Percentiles rank a stretch among this genome's conserved stretches.
Evolutionary conservation across 2,113 vertebrate species (phyloP).

Genomic region (Cyprinodon variegatus): DNA sequence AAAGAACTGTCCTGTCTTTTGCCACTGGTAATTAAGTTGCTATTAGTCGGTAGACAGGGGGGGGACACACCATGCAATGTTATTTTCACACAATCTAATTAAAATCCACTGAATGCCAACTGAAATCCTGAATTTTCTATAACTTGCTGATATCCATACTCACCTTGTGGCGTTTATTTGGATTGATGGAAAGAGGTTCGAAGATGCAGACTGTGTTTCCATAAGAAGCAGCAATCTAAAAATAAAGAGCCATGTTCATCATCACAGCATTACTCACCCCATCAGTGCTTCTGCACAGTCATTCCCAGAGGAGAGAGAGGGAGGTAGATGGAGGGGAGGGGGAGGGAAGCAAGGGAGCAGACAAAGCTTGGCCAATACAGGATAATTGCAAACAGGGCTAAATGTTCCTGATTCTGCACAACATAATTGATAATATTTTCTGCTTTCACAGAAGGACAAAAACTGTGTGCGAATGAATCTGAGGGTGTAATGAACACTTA

Average conservation of each 20-base stretch:
- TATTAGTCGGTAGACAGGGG: constrained; percentile 71
- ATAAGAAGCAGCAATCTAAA: constrained; percentile 97
- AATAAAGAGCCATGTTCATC: constrained; percentile 67
- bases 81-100: constrained; percentile 46
- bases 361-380: constrained; percentile 14
- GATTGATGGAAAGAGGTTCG: constrained; percentile 91
- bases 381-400: constrained; percentile 13
- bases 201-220: constrained; percentile 99
- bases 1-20: constrained; percentile 98
- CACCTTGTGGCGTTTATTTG: constrained; percentile 95
- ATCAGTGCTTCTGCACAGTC: constrained; percentile 60
- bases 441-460: constrained; percentile 5
- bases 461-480: constrained; percentile 21
- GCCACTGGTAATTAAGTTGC: constrained; percentile 97
- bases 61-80: constrained; percentile 64
- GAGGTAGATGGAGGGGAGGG: constrained; percentile 21
- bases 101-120: constrained; percentile 4
- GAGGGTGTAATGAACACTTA: constrained; percentile 77
- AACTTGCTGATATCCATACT: constrained; percentile 65
- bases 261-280: constrained; percentile 67
- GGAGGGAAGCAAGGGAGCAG: constrained; percentile 10
- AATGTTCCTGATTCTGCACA: constrained; percentile 13
- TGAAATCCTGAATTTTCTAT: neutral
- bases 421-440: constrained; percentile 20
- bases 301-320: constrained; percentile 37